Conservation (phyloP, 2,113 vertebrate genomes). For the Macrotis lagotis region DNA sequence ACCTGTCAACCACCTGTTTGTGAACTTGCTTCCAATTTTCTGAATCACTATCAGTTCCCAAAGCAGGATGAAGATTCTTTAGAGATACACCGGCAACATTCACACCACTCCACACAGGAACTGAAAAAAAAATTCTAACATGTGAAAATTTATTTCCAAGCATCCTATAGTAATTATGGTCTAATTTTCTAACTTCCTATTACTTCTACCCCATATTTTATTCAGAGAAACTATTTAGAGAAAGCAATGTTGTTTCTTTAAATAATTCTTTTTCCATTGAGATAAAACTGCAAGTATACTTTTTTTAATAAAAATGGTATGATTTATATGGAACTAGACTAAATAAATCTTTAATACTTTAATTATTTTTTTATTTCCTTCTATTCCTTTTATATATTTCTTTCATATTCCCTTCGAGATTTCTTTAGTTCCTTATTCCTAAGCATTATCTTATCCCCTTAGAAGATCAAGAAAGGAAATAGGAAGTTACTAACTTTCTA, state of each 20-base stretch:
- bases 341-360: constrained; percentile 6
- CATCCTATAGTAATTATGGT: background rate
- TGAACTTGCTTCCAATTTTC: constrained; percentile 96
- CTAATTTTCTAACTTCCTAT: background rate
- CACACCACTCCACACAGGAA: constrained; percentile 97
- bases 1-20: constrained; percentile 97
- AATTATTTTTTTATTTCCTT: background rate
- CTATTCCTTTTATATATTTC: too few species aligned
- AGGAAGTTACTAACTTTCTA: too few species aligned
- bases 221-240: background rate
- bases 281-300: background rate
- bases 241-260: background rate
- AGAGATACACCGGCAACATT: constrained; percentile 96
- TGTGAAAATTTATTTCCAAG: constrained; percentile 14
- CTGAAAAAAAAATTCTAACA: constrained; percentile 74
- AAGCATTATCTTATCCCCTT: too few species aligned
- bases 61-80: constrained; percentile 90
- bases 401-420: too few species aligned
- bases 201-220: background rate
- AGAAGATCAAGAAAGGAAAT: too few species aligned
- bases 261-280: background rate
- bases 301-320: background rate
- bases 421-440: too few species aligned
- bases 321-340: constrained; percentile 2
- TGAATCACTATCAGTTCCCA: constrained; percentile 90